Percentiles rank a stretch among this genome's conserved stretches.
Conservation (phyloP, 37 sponge, comb jelly and placozoan genomes). For the Oscarella lobularis region DNA sequence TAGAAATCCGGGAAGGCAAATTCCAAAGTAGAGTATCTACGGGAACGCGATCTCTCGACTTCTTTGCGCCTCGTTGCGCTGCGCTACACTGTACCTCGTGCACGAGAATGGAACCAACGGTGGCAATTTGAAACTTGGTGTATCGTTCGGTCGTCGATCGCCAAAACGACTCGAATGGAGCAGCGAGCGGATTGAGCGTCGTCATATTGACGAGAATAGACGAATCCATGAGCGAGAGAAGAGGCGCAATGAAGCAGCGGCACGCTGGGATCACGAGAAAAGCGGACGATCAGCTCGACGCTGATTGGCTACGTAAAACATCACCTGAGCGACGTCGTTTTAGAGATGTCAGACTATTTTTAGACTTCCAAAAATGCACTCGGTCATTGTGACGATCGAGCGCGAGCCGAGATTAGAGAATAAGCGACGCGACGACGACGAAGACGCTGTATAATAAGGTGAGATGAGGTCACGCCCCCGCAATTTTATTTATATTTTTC, state of each 20-base stretch:
- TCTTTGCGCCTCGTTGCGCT: not conserved
- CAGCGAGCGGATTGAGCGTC: constrained; percentile 20
- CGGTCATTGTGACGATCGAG: not conserved
- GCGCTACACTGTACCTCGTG: constrained; percentile 47
- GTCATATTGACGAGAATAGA: not conserved
- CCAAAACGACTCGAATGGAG: constrained; percentile 37
- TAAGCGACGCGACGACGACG: not conserved
- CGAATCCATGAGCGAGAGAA: not conserved
- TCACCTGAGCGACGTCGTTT: not conserved
- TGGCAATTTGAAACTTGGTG: constrained; percentile 56
- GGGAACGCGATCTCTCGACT: not conserved
- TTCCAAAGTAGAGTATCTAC: constrained; percentile 68
- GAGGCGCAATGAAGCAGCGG: not conserved
- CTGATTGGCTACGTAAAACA: not conserved
- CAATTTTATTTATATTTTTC: too few species aligned
- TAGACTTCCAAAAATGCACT: too few species aligned
- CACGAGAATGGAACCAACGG: constrained; percentile 32
- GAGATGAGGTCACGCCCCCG: not conserved
- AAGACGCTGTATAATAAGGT: not conserved
- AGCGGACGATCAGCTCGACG: not conserved
- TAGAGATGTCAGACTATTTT: too few species aligned
- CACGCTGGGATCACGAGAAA: not conserved
- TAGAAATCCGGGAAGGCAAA: constrained; percentile 67
- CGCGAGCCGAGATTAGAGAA: not conserved
- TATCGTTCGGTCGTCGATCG: constrained; percentile 49